Evolutionary conservation across 2,888 invertebrate species (phyloP), one percentile per base, ranked within the genome.

Genomic region (Maniola hyperantus): DNA sequence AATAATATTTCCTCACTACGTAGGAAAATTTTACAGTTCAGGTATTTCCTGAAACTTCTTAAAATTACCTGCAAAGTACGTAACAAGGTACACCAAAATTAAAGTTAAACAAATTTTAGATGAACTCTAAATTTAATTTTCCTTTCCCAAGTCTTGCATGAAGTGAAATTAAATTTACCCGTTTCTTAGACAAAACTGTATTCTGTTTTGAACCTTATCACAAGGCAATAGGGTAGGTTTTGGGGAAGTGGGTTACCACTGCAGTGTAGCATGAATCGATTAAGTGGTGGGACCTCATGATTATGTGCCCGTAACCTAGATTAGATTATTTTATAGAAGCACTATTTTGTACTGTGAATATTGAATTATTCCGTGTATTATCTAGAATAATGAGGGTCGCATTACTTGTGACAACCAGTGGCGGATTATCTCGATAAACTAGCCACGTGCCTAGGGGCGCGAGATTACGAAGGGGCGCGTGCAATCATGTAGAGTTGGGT

Each of bases 241-340:
- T 68, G 0, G 34, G 18, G 10, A 53, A 20, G 10, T n/a, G 18
- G 18, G 5, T 10, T 55, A 33, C 39, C 18, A 54, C 18, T 68
- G 64, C 66, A 64, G 64, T 68, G 68, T 68, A 62, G 62, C 68
- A 68, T 20, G 66, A 71, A 71, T 71, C 68, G 70, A 71, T 71
- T 71, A 68, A 71, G 64, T 66, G 62, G 20, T 59, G 64, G 51
- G 58, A 71, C 70, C 70, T 59, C 62, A 65, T 60, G 62, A 71
- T 71, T 71, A 68, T 66, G 66, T 44, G 33, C 53, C 42, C 44
- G 39, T 68, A 68, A 71, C 64, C 61, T 59, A 71, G 66, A 71
- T 71, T 68, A 68, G 70, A 68, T 66, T 70, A 67, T 64, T 65
- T 60, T 66, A 66, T 42, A 53, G 64, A 68, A 68, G 42, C 64